Base-by-base conservation (phyloP, 1,140 invertebrate species). In the Heliconius melpomene region DNA sequence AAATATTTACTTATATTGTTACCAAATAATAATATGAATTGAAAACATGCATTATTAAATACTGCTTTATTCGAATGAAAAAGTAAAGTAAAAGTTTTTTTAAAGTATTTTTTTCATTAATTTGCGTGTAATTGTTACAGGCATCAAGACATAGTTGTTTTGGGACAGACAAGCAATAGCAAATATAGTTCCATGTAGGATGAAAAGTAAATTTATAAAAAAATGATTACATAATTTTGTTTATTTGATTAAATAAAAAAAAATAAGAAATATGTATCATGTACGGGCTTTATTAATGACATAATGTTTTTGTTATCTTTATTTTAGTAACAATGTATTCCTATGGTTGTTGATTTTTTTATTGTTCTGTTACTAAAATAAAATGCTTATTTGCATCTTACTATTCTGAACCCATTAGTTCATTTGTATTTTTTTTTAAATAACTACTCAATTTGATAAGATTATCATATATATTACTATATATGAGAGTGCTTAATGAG, bases 81-180 rank as follows among this genome's bases (percentile, higher is more conserved):
- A 13, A 8, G 16, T n/a, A n/a, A n/a, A n/a, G n/a, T n/a, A n/a
- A n/a, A n/a, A n/a, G n/a, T 36, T 36, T 32, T 32, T 32, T 36
- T 36, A 32, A 60, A 20, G n/a, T 29, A 29, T 26, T 52, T 52
- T 20, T 52, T 52, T 66, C 3, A 26, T 29, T n/a, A 60, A 26
- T 8, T 60, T 26, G 57, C 23, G 13, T 60, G 57, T 60, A 60
- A 79, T 82, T 77, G 82, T 92, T 91, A 52, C 89, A 93, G 92
- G 85, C 90, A 89, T 86, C 90, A 92, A 87, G 92, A 93, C 71
- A 89, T 93, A 82, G 81, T 93, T 78, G 79, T 92, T 72, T 78
- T 91, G 78, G 57, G 83, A n/a, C 87, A 89, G 72, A 72, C 85
- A 77, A 87, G 82, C 78, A 91, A 81, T 77, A 89, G 82, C 77